Evolutionary conservation across 2,113 vertebrate species (phyloP).

Genomic region (Sorex fumeus): DNA sequence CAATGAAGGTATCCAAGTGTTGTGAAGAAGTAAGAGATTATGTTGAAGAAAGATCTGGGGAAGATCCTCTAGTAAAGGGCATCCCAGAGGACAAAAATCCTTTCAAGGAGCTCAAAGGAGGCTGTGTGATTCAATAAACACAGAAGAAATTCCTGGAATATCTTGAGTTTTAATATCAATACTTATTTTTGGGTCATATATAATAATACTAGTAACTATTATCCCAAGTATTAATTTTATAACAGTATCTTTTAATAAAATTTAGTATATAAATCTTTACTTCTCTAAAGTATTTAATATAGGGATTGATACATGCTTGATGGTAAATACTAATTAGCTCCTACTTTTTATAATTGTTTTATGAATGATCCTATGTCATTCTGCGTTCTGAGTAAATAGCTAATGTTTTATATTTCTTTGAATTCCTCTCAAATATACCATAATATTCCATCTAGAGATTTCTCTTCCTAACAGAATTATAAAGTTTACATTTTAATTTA

Average conservation of each 20-base stretch:
- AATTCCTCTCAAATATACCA: background rate
- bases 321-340: background rate
- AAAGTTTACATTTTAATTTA: background rate
- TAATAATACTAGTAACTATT: slow-evolving; percentile 48
- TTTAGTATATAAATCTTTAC: background rate
- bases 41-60: slow-evolving; percentile 93
- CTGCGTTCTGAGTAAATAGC: background rate
- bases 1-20: slow-evolving; percentile 95
- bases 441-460: background rate
- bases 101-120: slow-evolving; percentile 99
- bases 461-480: background rate
- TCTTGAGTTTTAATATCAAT: slow-evolving; percentile 38
- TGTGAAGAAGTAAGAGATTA: slow-evolving; percentile 98
- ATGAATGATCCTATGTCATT: slow-evolving; percentile 9
- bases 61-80: slow-evolving; percentile 96
- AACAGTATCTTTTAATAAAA: slow-evolving; percentile 72
- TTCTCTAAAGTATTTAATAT: slow-evolving; percentile 49
- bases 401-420: slow-evolving; percentile 37
- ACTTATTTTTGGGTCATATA: background rate
- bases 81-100: slow-evolving; percentile 98
- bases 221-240: slow-evolving; percentile 49
- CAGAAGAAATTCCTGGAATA: slow-evolving; percentile 37
- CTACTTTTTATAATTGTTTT: slow-evolving; percentile 19
- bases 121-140: slow-evolving; percentile 94
- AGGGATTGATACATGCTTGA: slow-evolving; percentile 5